These are phyloP conservation scores for Myiotriccus ornatus DNA, from an alignment of 2,797 vertebrate genomes.

Conservation along the genomic window DNA sequence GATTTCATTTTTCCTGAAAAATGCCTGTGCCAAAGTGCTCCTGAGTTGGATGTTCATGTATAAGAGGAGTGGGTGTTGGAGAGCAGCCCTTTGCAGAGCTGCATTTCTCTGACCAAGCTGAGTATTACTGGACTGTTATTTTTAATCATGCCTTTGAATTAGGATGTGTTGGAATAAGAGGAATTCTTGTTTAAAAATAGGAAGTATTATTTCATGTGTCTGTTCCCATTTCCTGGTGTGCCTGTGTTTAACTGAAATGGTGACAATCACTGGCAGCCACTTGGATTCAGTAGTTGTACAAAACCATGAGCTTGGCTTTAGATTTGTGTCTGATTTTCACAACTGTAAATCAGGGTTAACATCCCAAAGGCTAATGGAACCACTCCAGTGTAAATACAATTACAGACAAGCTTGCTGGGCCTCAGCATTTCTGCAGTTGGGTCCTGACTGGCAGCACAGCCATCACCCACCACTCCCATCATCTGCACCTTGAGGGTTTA, in stretches of 20 bases:
- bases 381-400: not conserved
- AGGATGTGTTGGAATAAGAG: not conserved
- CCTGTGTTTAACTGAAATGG: not conserved
- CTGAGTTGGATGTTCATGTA: not conserved
- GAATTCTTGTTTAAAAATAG: not conserved
- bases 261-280: not conserved
- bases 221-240: not conserved
- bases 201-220: not conserved
- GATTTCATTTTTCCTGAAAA: not conserved
- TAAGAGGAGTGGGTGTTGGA: not conserved
- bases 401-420: not conserved
- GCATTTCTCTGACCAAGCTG: not conserved
- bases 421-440: not conserved
- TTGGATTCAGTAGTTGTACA: not conserved
- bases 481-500: fast-evolving
- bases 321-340: not conserved
- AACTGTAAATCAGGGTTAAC: not conserved
- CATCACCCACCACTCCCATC: not conserved
- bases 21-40: not conserved
- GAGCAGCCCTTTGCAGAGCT: not conserved
- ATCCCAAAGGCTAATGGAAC: not conserved
- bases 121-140: not conserved
- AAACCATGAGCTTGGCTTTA: not conserved
- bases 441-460: not conserved
- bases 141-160: not conserved